phyloP scores from a whole-genome alignment of 1,140 invertebrate genomes.

The Pachyrhynchus sulphureomaculatus region DNA sequence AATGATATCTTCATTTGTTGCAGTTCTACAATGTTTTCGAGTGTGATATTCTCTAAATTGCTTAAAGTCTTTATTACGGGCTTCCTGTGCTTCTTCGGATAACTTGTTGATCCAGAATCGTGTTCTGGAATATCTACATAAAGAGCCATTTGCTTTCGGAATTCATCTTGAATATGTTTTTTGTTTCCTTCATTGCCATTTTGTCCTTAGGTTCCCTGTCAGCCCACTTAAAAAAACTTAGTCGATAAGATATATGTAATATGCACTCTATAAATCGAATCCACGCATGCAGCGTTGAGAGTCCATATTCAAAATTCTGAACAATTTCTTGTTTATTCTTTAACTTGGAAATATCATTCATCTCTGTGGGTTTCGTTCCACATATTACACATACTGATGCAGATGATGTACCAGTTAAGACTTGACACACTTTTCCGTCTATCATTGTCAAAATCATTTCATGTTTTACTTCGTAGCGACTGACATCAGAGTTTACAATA shows the following conservation, averaged over 20 bases:
- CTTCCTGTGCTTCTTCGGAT: no score
- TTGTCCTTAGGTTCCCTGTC: not conserved
- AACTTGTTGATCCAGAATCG: no score
- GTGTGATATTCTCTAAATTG: no score
- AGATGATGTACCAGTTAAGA: slow-evolving; percentile 5
- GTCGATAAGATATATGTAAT: slow-evolving; percentile 19
- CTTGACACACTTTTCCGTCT: slow-evolving; percentile 9
- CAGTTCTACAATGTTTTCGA: no score
- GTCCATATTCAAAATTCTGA: not conserved
- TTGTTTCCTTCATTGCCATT: slow-evolving; percentile 5
- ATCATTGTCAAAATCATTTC: slow-evolving; percentile 13
- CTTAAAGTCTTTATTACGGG: no score
- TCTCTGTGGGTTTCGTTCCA: not conserved
- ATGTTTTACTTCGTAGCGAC: not conserved
- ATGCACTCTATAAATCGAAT: slow-evolving; percentile 30
- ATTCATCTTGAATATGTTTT: slow-evolving; percentile 14
- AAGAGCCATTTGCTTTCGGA: not conserved
- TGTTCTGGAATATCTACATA: no score
- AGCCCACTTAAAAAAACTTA: slow-evolving; percentile 7
- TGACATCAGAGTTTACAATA: not conserved
- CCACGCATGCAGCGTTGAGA: slow-evolving; percentile 17
- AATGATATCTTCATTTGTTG: no score
- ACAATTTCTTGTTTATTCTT: not conserved
- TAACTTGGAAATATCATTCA: slow-evolving; percentile 14
- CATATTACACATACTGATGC: slow-evolving; percentile 14